Evolutionary conservation across 2,113 vertebrate genomes (phyloP).

Genomic region (Sceloporus undulatus): DNA sequence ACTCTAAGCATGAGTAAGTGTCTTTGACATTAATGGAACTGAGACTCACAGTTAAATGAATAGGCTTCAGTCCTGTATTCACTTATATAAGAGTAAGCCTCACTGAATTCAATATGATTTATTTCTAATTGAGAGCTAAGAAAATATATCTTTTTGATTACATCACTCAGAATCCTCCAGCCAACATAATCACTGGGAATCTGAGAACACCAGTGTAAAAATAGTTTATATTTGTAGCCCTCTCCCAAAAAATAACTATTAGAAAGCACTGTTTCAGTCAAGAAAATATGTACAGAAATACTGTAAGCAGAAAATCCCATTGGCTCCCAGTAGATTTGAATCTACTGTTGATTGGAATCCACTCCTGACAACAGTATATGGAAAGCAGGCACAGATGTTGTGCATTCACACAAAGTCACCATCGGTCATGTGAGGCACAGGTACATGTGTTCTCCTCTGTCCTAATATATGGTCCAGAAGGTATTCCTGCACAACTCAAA

Average conservation of each 20-base stretch:
- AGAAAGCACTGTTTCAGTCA: neutral
- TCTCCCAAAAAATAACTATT: too few relatives aligned
- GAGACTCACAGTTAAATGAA: neutral
- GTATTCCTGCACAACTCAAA: neutral
- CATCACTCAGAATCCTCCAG: too few relatives aligned
- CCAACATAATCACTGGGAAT: too few relatives aligned
- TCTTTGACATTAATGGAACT: neutral
- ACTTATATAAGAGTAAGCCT: neutral
- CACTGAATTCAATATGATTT: neutral
- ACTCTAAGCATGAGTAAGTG: constrained; percentile 13
- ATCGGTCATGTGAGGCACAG: neutral
- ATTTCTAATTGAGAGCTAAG: neutral
- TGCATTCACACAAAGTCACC: too few relatives aligned
- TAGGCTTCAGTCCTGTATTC: neutral
- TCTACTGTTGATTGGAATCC: neutral
- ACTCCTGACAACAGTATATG: neutral
- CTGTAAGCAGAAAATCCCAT: neutral
- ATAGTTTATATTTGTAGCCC: too few relatives aligned
- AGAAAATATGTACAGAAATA: neutral
- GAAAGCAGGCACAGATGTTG: neutral
- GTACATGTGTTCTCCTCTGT: neutral
- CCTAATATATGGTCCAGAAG: neutral
- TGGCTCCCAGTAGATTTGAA: neutral
- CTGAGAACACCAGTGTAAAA: too few relatives aligned
- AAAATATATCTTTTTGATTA: too few relatives aligned